Conservation (phyloP, 2,888 invertebrate genomes). For the Xanthorhoe designata region DNA sequence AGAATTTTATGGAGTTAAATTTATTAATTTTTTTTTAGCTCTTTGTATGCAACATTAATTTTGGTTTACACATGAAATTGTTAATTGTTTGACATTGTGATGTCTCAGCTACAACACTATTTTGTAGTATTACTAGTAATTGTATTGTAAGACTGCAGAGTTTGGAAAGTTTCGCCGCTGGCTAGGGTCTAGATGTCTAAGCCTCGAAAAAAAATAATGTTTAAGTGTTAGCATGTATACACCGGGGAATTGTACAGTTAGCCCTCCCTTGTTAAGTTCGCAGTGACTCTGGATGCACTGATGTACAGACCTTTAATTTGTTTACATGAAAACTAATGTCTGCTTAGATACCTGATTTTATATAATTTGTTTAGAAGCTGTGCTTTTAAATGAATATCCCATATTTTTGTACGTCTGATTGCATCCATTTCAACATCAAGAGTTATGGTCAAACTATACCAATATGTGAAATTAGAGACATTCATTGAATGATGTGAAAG, state of each 20-base stretch:
- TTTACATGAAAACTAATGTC: slow-evolving; percentile 80
- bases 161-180: slow-evolving; percentile 83
- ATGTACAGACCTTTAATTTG: slow-evolving; percentile 68
- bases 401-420: slow-evolving; percentile 58
- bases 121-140: slow-evolving; percentile 66
- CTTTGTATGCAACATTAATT: slow-evolving; percentile 56
- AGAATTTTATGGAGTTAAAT: slow-evolving; percentile 47
- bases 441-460: slow-evolving; percentile 77
- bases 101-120: slow-evolving; percentile 60
- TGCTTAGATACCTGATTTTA: slow-evolving; percentile 60
- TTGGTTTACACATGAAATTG: slow-evolving; percentile 68
- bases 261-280: slow-evolving; percentile 85
- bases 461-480: slow-evolving; percentile 83
- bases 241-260: slow-evolving; percentile 85
- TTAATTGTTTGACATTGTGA: slow-evolving; percentile 66
- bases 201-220: slow-evolving; percentile 82
- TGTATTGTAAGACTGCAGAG: slow-evolving; percentile 70
- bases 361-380: slow-evolving; percentile 67
- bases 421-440: slow-evolving; percentile 64
- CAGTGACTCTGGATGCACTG: slow-evolving; percentile 83
- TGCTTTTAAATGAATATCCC: slow-evolving; percentile 73
- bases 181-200: slow-evolving; percentile 81
- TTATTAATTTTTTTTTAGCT: slow-evolving; percentile 46
- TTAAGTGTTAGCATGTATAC: slow-evolving; percentile 85
- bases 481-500: slow-evolving; percentile 69